phyloP scores from a whole-genome alignment of 2,888 invertebrate genomes.

The Drosophila antonietae region DNA sequence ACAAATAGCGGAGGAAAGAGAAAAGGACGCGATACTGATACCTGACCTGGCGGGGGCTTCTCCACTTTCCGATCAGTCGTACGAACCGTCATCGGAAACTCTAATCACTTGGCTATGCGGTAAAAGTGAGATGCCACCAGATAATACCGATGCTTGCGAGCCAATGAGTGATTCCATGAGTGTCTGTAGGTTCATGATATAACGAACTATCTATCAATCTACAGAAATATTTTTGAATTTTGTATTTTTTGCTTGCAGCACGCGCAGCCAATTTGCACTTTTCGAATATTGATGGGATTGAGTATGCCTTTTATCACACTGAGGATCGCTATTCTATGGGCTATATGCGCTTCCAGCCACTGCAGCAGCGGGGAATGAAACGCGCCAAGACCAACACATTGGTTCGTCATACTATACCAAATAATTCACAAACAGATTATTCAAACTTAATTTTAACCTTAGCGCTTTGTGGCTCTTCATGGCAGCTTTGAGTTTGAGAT shows the following conservation, averaged over 20 bases:
- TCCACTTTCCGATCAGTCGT: not conserved
- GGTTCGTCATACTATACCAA: constrained; percentile 36
- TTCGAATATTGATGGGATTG: constrained; percentile 67
- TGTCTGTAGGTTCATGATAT: constrained; percentile 35
- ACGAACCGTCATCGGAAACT: constrained; percentile 10
- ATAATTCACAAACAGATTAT: not conserved
- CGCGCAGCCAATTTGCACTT: constrained; percentile 58
- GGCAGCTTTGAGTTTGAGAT: constrained; percentile 65
- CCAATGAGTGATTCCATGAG: constrained; percentile 34
- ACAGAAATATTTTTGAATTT: not conserved
- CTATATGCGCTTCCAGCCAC: constrained; percentile 74
- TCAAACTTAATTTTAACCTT: not conserved
- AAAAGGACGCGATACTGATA: not conserved
- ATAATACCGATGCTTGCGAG: constrained; percentile 8
- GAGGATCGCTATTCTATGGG: constrained; percentile 48
- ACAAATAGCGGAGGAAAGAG: not conserved
- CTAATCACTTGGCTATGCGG: constrained; percentile 44
- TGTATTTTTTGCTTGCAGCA: constrained; percentile 34
- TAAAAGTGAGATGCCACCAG: constrained; percentile 28
- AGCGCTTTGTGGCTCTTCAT: constrained; percentile 69
- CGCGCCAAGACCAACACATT: constrained; percentile 54
- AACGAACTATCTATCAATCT: not conserved
- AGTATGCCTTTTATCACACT: constrained; percentile 78
- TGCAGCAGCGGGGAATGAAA: constrained; percentile 64
- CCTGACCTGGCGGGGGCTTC: not conserved